A percentile compares a stretch with the other conserved stretches of the same genome.
These are phyloP conservation scores for Okamejei kenojei DNA, from an alignment of 2,797 vertebrate species.

Conservation along the genomic window DNA sequence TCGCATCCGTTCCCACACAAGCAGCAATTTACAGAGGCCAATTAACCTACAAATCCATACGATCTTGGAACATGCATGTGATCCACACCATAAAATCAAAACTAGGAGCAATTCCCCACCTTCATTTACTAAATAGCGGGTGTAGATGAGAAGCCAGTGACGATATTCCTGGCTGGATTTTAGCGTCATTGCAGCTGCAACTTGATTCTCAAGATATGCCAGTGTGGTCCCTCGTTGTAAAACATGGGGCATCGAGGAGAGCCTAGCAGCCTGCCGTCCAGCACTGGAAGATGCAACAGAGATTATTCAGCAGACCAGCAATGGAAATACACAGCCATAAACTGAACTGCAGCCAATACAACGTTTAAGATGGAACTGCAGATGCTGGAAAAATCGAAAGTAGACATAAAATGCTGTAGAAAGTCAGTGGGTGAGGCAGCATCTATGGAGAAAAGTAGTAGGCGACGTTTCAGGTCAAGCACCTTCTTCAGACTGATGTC, in stretches of 20 bases:
- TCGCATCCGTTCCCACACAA: too few relatives aligned
- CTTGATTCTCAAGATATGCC: slow-evolving; percentile 91
- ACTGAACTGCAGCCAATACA: not conserved
- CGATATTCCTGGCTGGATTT: slow-evolving; percentile 84
- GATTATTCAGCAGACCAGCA: not conserved
- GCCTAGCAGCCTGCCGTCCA: slow-evolving; percentile 83
- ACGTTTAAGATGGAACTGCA: too few relatives aligned
- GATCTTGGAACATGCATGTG: not conserved
- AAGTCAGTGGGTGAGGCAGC: too few relatives aligned
- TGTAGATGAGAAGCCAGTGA: slow-evolving; percentile 94
- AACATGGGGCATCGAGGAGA: slow-evolving; percentile 85
- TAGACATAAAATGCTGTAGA: not conserved
- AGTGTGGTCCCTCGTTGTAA: slow-evolving; percentile 89
- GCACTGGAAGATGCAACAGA: slow-evolving; percentile 58
- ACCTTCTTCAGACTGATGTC: too few relatives aligned
- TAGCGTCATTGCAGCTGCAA: slow-evolving; percentile 75
- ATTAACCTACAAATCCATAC: too few relatives aligned
- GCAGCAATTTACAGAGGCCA: too few relatives aligned
- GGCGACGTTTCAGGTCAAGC: too few relatives aligned
- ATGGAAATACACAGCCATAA: not conserved
- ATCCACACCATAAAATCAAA: not conserved
- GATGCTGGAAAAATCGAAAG: too few relatives aligned
- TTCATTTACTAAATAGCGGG: slow-evolving; percentile 94
- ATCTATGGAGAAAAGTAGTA: too few relatives aligned
- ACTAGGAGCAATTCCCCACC: slow-evolving; percentile 54